Evolutionary conservation across 1,140 invertebrate species (phyloP).

Genomic region (Drosophila pseudoananassae): DNA sequence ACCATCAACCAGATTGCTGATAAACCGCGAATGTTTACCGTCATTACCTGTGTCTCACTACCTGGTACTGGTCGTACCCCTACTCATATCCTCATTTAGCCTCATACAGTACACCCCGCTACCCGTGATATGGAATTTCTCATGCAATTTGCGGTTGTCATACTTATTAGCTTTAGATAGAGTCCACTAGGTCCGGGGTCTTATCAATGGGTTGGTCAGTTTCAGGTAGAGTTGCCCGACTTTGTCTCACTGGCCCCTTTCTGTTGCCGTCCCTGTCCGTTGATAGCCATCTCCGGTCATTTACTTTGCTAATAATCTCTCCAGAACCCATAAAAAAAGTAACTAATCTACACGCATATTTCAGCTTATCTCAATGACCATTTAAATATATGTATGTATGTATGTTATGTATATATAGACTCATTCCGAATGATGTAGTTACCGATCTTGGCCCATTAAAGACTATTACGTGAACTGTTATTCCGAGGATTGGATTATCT

Average conservation of each 20-base stretch:
- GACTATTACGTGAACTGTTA: conserved; percentile 1
- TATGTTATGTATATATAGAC: too few species aligned
- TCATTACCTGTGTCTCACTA: conserved; percentile 40
- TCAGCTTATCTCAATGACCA: conserved; percentile 24
- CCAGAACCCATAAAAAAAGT: conserved; percentile 2
- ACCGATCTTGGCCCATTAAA: conserved; percentile 1
- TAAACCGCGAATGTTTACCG: conserved; percentile 30
- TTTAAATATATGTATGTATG: conserved; percentile 15
- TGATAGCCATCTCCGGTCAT: conserved; percentile 25
- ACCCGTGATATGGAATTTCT: conserved; percentile 37
- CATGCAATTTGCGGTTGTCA: conserved; percentile 70
- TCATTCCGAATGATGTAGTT: neutral
- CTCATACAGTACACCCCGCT: neutral
- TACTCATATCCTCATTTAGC: neutral
- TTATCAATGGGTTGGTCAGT: conserved; percentile 57
- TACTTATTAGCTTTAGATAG: conserved; percentile 67
- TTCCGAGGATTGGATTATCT: neutral
- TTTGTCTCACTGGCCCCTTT: conserved; percentile 2
- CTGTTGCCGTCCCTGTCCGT: neutral
- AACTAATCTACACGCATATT: conserved; percentile 10
- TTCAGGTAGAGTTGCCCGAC: conserved; percentile 44
- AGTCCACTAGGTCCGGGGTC: conserved; percentile 9
- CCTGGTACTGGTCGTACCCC: conserved; percentile 5
- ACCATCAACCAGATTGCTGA: conserved; percentile 19
- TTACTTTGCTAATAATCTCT: conserved; percentile 31